Base-by-base conservation (phyloP, 2,113 vertebrate species). In the Leuciscus idus region DNA sequence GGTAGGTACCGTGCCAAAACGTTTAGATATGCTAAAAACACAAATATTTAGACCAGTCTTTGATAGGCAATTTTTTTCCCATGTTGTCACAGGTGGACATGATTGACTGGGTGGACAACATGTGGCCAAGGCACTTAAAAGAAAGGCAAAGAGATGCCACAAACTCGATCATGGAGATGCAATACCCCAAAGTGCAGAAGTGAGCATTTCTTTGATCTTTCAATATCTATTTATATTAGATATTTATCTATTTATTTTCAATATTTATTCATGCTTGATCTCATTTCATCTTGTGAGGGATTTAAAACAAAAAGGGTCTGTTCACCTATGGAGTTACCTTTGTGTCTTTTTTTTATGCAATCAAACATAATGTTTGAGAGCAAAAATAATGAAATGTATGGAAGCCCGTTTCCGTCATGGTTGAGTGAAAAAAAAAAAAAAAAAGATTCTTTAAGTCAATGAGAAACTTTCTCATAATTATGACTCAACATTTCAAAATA, bases 111-210 rank as follows among this genome's bases (percentile, higher is more conserved):
- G 98, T 99, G 55, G 98, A 99, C 92, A 99, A 98, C 88, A 99
- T 99, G 96, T 99, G 98, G 98, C 98, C 98, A 12, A 96, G 98
- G 0, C 98, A 99, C 90, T 94, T 99, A 62, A 99, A 99, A 88
- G 98, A 99, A 91, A 96, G 97, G 88, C 98, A 99, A 88, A 97
- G 97, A 80, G 98, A 99, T 91, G 97, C 98, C 46, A 99, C 98
- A 0, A 99, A 99, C 43, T 96, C 97, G 33, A 99, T 99, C 88
- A 94, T 97, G 88, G 98, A 99, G 89, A 99, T 99, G 98, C 97
- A 99, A 91, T 99, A 99, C 90, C 98, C 98, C 52, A 99, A 99
- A 95, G 98, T 99, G 84, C 98, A 99, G 89, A 99, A 99, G 98
- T 99, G 86, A 94, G 95, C 13, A 23, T 80, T 3, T 84, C 3